phyloP scores from a whole-genome alignment of 2,797 vertebrate genomes.

The Peromyscus nudipes region DNA sequence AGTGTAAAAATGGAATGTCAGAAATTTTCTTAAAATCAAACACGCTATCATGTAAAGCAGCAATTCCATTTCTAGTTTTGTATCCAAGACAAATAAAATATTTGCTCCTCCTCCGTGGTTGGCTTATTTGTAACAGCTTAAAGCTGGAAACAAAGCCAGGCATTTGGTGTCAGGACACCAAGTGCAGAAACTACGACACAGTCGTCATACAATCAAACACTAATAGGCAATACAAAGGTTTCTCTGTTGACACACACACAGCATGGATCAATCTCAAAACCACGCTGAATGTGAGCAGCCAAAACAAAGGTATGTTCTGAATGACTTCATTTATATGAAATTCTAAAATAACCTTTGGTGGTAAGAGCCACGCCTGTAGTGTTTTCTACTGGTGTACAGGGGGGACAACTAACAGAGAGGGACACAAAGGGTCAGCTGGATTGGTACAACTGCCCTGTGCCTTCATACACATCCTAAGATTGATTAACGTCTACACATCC shows the following conservation, averaged over 20 bases:
- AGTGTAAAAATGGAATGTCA: not conserved
- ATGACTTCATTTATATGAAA: not conserved
- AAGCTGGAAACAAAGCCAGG: conserved; percentile 2
- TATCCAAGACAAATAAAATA: conserved; percentile 15
- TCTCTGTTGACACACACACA: not conserved
- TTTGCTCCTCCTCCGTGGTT: not conserved
- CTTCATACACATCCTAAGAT: not conserved
- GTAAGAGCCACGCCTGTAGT: not conserved
- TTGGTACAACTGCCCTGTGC: not conserved
- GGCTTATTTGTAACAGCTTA: conserved; percentile 1
- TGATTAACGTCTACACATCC: not conserved
- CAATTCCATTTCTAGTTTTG: conserved; percentile 42
- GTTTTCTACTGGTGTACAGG: not conserved
- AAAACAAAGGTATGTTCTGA: not conserved
- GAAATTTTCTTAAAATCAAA: conserved; percentile 58
- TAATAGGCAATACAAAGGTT: not conserved
- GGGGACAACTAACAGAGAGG: not conserved
- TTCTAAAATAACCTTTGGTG: not conserved
- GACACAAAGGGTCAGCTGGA: not conserved
- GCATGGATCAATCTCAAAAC: not conserved
- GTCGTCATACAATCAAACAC: not conserved
- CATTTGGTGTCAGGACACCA: not conserved
- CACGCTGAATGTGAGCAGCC: conserved; percentile 28
- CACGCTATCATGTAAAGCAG: not conserved
- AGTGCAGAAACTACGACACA: not conserved